phyloP scores from a whole-genome alignment of 2,113 vertebrate species.

The Muntiacus reevesi region DNA sequence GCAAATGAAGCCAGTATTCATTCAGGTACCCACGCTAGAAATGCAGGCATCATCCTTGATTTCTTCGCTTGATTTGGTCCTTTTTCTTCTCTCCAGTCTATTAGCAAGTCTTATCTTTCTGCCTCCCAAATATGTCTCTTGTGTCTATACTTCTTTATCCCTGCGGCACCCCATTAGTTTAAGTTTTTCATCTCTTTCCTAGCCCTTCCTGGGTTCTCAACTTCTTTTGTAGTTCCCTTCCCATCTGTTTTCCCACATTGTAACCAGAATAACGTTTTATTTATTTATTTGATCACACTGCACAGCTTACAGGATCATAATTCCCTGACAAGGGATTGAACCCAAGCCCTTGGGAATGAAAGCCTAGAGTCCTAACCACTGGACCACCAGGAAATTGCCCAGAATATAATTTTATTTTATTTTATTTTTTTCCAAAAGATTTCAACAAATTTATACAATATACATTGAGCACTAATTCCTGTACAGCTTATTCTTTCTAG shows the following conservation, averaged over 20 bases:
- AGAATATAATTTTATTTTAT: not conserved
- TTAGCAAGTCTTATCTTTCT: not conserved
- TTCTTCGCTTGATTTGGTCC: not conserved
- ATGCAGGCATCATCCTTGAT: not conserved
- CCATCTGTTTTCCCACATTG: not conserved
- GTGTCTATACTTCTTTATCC: not conserved
- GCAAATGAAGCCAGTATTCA: not conserved
- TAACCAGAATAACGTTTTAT: not conserved
- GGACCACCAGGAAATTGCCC: not conserved
- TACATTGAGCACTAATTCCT: conserved; percentile 70
- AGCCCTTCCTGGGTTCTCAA: not conserved
- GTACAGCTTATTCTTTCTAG: conserved; percentile 69
- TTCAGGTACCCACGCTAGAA: not conserved
- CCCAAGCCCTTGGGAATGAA: not conserved
- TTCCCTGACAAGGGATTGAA: not conserved
- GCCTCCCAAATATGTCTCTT: not conserved
- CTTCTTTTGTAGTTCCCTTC: not conserved
- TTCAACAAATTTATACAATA: conserved; percentile 68
- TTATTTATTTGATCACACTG: not conserved
- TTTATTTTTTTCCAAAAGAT: conserved; percentile 33
- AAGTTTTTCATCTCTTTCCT: not conserved
- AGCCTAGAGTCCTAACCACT: not conserved
- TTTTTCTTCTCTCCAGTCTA: not conserved
- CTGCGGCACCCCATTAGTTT: not conserved
- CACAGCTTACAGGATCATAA: not conserved